Percentiles rank a stretch among this genome's conserved stretches.
Conservation (phyloP, 2,113 vertebrate species). For the Takifugu bimaculatus region DNA sequence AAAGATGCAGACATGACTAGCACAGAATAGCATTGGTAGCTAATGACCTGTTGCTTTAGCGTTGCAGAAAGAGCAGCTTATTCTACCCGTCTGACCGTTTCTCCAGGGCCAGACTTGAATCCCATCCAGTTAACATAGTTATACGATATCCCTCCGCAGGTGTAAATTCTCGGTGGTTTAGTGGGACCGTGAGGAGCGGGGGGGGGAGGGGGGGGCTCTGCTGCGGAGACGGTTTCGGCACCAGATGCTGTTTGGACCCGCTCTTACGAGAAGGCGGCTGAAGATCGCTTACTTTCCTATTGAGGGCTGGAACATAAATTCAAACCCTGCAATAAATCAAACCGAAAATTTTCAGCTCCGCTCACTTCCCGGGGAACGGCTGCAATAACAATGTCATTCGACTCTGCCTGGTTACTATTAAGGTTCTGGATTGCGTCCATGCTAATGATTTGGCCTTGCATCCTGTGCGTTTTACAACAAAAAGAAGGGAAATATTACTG, state of each 20-base stretch:
- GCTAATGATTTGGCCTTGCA: conserved; percentile 63
- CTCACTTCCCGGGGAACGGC: conserved; percentile 64
- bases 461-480: conserved; percentile 60
- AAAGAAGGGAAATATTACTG: conserved; percentile 60
- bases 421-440: conserved; percentile 61
- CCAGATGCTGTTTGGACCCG: conserved; percentile 66
- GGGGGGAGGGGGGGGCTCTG: conserved; percentile 32
- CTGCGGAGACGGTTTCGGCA: conserved; percentile 64
- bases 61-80: conserved; percentile 52
- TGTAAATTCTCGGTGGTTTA: conserved; percentile 66
- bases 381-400: conserved; percentile 74
- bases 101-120: conserved; percentile 58
- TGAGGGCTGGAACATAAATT: conserved; percentile 68
- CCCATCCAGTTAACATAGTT: conserved; percentile 62
- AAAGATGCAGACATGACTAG: too few species aligned
- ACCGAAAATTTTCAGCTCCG: conserved; percentile 67
- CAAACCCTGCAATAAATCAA: conserved; percentile 74
- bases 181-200: conserved; percentile 30
- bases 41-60: conserved; percentile 24
- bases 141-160: conserved; percentile 67
- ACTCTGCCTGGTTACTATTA: conserved; percentile 70
- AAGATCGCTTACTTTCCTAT: conserved; percentile 68
- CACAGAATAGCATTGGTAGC: neutral
- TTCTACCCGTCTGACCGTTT: conserved; percentile 53
- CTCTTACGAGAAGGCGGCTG: conserved; percentile 50